Base-by-base conservation (phyloP, 2,113 vertebrate species). In the Seriola dumerili region DNA sequence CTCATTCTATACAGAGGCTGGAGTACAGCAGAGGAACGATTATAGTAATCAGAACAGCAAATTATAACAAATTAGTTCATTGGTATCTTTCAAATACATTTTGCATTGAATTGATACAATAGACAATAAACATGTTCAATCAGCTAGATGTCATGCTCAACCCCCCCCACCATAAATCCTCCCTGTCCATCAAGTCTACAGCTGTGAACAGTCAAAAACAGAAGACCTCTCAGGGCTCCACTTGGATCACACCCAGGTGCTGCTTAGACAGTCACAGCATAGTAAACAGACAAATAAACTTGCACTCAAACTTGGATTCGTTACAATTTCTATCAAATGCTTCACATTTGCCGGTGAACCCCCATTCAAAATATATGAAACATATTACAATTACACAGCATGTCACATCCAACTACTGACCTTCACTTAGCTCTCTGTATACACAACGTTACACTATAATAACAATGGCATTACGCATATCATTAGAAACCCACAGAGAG, bases 171-270 rank as follows among this genome's bases (percentile, higher is more conserved):
- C 50, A 62, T 65, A 59, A 87, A 76, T 48, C 61, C 54, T 73
- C 40, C 65, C 58, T 0, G n/a, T 85, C 74, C 74, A 65, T 72
- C 48, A 9, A 21, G 61, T 68, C 68, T 78, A 78, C 64, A 70
- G 81, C 85, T 83, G 76, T 32, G n/a, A 81, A 74, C 34, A 78
- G 54, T 79, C 57, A 78, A 64, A 89, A 85, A 80, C 80, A 81
- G 59, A 86, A 72, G 65, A 42, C 19, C 59, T 76, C 74, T 86
- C 65, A 72, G 61, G 72, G 48, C 52, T 36, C 58, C 11, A 69
- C 71, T 54, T 86, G 86, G 85, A 73, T 48, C 40, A 4, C 4
- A 2, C 50, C 73, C 84, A 85, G 63, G 68, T 40, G 52, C 59
- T 69, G 73, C 77, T 74, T 4, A 21, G 57, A 82, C 71, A 59